Percentiles rank a stretch among this genome's conserved stretches.
phyloP scores from a whole-genome alignment of 2,888 invertebrate genomes.

The Mechanitis messenoides region DNA sequence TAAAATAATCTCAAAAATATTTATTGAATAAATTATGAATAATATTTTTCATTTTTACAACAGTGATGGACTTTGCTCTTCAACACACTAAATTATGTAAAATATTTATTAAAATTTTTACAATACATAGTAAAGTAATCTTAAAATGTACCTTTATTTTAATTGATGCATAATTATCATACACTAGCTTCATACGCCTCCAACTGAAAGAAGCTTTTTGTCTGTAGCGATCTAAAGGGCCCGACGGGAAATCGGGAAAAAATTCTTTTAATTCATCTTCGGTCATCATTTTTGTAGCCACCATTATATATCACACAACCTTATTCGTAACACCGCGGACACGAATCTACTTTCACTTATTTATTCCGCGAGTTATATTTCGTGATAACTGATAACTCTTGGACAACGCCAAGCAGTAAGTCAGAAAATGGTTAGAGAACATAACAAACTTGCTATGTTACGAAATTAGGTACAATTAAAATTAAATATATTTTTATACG shows the following conservation, averaged over 20 bases:
- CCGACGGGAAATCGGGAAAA: conserved; percentile 78
- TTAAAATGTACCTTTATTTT: conserved; percentile 54
- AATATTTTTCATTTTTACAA: not conserved
- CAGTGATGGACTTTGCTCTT: too few relatives aligned
- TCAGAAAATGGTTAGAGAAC: too few relatives aligned
- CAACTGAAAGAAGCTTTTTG: conserved; percentile 81
- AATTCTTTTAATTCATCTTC: conserved; percentile 56
- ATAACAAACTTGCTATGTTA: too few relatives aligned
- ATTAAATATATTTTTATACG: too few relatives aligned
- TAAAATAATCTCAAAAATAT: conserved; percentile 5
- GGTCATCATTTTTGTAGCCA: conserved; percentile 32
- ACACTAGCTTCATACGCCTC: conserved; percentile 74
- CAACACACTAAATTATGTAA: too few relatives aligned
- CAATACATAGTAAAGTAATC: conserved; percentile 5
- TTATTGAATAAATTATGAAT: conserved; percentile 6
- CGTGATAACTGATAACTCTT: too few relatives aligned
- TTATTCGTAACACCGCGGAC: not conserved
- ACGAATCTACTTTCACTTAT: too few relatives aligned
- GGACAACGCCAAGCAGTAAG: too few relatives aligned
- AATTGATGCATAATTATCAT: conserved; percentile 53
- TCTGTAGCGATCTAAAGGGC: conserved; percentile 80
- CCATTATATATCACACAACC: conserved; percentile 17
- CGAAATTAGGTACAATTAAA: too few relatives aligned
- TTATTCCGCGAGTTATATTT: too few relatives aligned
- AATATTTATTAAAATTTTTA: too few relatives aligned